Evolutionary conservation across 2,113 vertebrate species (phyloP), one percentile per base, ranked within the genome.

Genomic region (Malurus melanocephalus): DNA sequence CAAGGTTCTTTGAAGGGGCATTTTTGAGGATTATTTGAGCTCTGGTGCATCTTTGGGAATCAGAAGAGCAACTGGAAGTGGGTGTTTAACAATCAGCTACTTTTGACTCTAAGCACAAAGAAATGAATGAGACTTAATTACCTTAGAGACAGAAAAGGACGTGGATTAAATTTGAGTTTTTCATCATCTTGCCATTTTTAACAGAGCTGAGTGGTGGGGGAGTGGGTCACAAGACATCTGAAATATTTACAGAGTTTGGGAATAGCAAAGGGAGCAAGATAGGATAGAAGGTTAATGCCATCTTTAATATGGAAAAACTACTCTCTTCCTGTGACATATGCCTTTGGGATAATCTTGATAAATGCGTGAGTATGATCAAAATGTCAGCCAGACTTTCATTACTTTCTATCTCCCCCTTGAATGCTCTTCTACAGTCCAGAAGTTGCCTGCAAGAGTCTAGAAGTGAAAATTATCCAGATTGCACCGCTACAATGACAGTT

Each of bases 291-390:
- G 97, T 97, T 97, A 98, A 98, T 97, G 94, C 93, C 96, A 96
- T 94, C 67, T 95, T 96, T 98, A 97, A 98, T 98, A 96, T 94
- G 94, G 96, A 98, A 96, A 97, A 97, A 97, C 97, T 97, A 95
- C 97, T 96, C 80, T 96, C 92, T 97, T 85, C 61, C 43, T 85
- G 89, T 95, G 97, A 96, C 97, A 93, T 96, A 96, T 87, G 91
- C 96, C 95, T 97, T 90, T 94, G 97, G 96, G 97, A 97, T 97
- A 96, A 96, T 95, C 93, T 95, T 97, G 97, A 97, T 97, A 94
- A 96, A 97, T 96, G 96, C 90, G 91, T 89, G 85, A 93, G 80
- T 92, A 87, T 93, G 95, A 95, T 97, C 95, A 96, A 98, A 97
- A 98, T 97, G 97, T 97, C 97, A 98, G 96, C 94, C 94, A 91